phyloP scores from a whole-genome alignment of 2,888 invertebrate genomes.

The Apeira syringaria region DNA sequence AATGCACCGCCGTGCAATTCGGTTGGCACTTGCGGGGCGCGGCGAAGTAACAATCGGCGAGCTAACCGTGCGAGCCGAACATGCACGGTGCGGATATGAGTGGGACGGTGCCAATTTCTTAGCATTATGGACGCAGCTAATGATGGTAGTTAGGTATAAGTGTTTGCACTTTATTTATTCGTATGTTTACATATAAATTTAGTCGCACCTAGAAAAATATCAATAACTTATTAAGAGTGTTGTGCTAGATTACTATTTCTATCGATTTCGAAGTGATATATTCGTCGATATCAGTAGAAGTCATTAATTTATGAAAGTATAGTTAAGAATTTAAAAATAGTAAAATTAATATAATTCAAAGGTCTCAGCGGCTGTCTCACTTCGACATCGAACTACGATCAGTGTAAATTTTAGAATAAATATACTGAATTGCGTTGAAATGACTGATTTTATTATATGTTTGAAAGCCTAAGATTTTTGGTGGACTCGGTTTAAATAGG shows the following conservation, averaged over 20 bases:
- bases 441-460: slow-evolving; percentile 84
- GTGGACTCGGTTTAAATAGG: slow-evolving; percentile 77
- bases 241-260: slow-evolving; percentile 79
- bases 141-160: slow-evolving; percentile 82
- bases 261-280: slow-evolving; percentile 76
- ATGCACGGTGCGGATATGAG: slow-evolving; percentile 53
- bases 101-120: slow-evolving; percentile 82
- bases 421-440: slow-evolving; percentile 82
- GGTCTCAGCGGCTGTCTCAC: slow-evolving; percentile 72
- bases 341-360: slow-evolving; percentile 69
- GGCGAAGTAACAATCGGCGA: no score
- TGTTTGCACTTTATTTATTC: slow-evolving; percentile 85
- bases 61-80: slow-evolving; percentile 7
- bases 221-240: slow-evolving; percentile 84
- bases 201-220: slow-evolving; percentile 83
- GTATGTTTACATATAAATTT: slow-evolving; percentile 81
- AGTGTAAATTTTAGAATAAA: slow-evolving; percentile 80
- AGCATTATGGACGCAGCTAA: slow-evolving; percentile 76
- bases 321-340: slow-evolving; percentile 77
- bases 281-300: slow-evolving; percentile 71
- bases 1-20: slow-evolving; percentile 20
- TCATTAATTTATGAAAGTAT: slow-evolving; percentile 78
- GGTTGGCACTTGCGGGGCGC: slow-evolving; percentile 12
- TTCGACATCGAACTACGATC: slow-evolving; percentile 75
- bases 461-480: slow-evolving; percentile 81